Evolutionary conservation across 2,113 vertebrate genomes (phyloP).

Genomic region (Delphinapterus leucas): DNA sequence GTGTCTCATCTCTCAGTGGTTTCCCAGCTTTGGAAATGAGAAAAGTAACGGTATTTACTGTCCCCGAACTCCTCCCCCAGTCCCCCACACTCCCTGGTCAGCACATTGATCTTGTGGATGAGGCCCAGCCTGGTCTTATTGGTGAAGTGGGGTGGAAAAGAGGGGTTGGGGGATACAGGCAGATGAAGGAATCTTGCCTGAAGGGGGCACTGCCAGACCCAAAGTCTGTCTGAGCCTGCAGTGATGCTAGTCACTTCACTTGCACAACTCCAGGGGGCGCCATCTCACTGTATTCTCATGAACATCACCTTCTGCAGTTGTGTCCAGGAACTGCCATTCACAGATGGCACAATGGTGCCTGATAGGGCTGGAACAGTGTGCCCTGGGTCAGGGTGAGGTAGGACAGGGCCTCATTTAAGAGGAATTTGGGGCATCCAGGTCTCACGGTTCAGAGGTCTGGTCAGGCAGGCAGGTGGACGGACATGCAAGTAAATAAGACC

Average conservation of each 20-base stretch:
- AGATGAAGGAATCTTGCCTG: background rate
- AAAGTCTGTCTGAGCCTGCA: background rate
- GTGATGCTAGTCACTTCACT: background rate
- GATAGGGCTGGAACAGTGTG: fast-evolving
- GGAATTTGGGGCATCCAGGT: background rate
- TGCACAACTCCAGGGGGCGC: background rate
- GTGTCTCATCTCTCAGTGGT: background rate
- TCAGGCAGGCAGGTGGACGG: background rate
- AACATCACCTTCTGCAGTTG: background rate
- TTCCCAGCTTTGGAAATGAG: background rate
- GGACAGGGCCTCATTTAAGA: background rate
- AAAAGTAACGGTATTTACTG: background rate
- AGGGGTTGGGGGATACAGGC: background rate
- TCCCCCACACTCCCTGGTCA: background rate
- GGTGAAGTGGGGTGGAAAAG: background rate
- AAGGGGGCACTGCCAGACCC: background rate
- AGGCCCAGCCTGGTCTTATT: background rate
- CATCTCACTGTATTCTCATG: background rate
- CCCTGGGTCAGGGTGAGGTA: background rate
- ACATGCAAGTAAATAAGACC: background rate
- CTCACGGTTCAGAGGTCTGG: background rate
- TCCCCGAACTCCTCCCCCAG: background rate
- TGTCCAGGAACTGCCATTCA: background rate
- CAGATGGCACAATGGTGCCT: background rate
- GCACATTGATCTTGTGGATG: background rate